Conservation (phyloP, 2,113 vertebrate genomes). For the Accipiter cooperii region DNA sequence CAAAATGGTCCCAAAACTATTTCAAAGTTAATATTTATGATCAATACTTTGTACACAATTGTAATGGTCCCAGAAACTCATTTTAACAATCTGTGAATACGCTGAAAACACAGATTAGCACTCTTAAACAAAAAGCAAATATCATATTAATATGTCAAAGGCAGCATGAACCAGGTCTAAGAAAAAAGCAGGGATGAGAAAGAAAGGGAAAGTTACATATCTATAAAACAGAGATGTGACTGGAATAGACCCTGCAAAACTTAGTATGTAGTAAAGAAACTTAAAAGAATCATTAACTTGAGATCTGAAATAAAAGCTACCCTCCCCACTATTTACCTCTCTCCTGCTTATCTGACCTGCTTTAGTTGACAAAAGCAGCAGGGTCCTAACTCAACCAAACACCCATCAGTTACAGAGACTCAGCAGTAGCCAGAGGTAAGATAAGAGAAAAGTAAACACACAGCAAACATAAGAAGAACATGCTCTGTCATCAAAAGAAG, state of each 20-base stretch:
- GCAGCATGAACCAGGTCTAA: neutral
- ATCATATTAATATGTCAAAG: neutral
- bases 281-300: neutral
- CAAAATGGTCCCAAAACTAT: neutral
- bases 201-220: neutral
- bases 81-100: neutral
- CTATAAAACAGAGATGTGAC: neutral
- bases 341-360: neutral
- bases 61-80: neutral
- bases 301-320: neutral
- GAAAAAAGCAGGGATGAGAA: neutral
- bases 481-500: neutral
- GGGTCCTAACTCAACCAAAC: neutral
- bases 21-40: neutral
- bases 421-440: neutral
- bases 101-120: neutral
- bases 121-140: neutral
- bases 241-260: neutral
- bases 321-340: neutral
- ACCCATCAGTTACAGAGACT: neutral
- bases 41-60: neutral
- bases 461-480: neutral
- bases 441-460: neutral
- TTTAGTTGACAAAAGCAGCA: neutral
- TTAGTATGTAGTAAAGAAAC: neutral